A percentile compares a stretch with the other conserved stretches of the same genome.
These are phyloP conservation scores for Sander vitreus DNA, from an alignment of 2,113 vertebrate genomes.

Conservation along the genomic window DNA sequence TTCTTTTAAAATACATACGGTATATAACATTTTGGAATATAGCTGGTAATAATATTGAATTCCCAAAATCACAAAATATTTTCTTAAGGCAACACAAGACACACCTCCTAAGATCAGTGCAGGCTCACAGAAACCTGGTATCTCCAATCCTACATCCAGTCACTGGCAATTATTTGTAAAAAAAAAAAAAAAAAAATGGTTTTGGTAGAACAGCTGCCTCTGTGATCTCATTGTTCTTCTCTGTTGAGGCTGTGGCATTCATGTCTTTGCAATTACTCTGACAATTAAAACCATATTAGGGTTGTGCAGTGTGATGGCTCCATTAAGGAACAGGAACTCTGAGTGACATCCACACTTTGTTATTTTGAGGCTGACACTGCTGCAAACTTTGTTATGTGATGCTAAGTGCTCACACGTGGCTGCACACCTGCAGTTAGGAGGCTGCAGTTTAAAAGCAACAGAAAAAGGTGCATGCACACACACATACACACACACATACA, in stretches of 20 bases:
- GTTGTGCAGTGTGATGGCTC: conserved; percentile 49
- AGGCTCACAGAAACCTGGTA: conserved; percentile 9
- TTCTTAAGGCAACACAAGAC: too few species aligned
- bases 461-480: conserved; percentile 14
- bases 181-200: conserved; percentile 12
- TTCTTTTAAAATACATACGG: too few species aligned
- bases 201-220: conserved; percentile 56
- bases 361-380: conserved; percentile 26
- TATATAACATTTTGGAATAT: too few species aligned
- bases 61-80: too few species aligned
- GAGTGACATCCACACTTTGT: conserved; percentile 43
- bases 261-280: conserved; percentile 60
- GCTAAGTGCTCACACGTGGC: conserved; percentile 34
- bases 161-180: conserved; percentile 16
- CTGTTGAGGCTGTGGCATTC: conserved; percentile 36
- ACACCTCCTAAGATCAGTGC: background rate
- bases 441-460: conserved; percentile 37
- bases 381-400: conserved; percentile 19
- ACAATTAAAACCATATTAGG: conserved; percentile 63
- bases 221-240: conserved; percentile 55
- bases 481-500: conserved; percentile 32
- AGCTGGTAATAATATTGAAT: too few species aligned
- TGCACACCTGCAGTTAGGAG: conserved; percentile 38
- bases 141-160: background rate
- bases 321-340: conserved; percentile 53